Base-by-base conservation (phyloP, 2,888 invertebrate species). In the Cylindroiulus punctatus region DNA sequence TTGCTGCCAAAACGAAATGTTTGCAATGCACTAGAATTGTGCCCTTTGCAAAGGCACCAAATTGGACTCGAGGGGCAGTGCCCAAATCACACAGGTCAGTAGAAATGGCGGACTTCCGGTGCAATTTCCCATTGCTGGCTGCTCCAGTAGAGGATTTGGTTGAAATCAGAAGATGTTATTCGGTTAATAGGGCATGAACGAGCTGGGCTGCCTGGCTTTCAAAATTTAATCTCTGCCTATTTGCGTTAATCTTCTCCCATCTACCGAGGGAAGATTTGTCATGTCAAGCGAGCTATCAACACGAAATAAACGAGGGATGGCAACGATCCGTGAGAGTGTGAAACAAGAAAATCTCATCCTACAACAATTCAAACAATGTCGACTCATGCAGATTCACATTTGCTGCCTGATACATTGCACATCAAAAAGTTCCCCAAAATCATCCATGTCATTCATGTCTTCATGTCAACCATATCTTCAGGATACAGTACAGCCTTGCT, bases 141-240 rank as follows among this genome's bases (percentile, higher is more conserved):
- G 17, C 12, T 17, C 52, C n/a, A 17, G 1, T 52, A 44, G 3
- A 36, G 14, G 7, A 44, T 52, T 52, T 52, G 1, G 52, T n/a
- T n/a, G 3, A 52, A 52, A 52, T 52, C 52, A 52, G 19, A 52
- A 52, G 19, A 3, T 52, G 17, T 19, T 52, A 52, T 52, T 52
- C 52, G 52, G 52, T 52, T 52, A 52, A 52, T 52, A 52, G 52
- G n/a, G 52, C 52, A 52, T 52, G 52, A 52, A 52, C 19, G 17
- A 52, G 52, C 52, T n/a, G n/a, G 52, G 52, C 52, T 52, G 52
- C 1, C 52, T 52, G 1, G 52, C 17, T 19, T 52, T 52, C 4
- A 52, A 52, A 52, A 52, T 52, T 52, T 52, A 52, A 52, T 52
- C 17, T 52, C 52, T 19, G 17, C 19, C 52, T 52, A 52, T 52